A percentile compares a stretch with the other conserved stretches of the same genome.
Evolutionary conservation across 2,888 invertebrate genomes (phyloP).

Genomic region (Ormyrus pomaceus): DNA sequence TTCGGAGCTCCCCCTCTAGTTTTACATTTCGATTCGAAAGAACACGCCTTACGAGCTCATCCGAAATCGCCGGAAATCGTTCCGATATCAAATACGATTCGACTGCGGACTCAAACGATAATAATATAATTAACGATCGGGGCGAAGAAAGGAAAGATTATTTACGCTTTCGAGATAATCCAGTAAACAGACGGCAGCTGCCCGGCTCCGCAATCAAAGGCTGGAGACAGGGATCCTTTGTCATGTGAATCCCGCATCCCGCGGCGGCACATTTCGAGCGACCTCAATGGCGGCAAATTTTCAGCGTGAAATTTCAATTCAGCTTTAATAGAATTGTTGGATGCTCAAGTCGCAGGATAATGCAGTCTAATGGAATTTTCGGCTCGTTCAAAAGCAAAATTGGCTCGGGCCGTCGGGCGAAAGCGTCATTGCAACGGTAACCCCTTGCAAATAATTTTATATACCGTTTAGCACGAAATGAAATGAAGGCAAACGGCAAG

Average conservation of each 20-base stretch:
- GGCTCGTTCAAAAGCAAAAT: constrained; percentile 18
- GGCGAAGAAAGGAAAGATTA: constrained; percentile 32
- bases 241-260: constrained; percentile 27
- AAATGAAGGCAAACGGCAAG: neutral
- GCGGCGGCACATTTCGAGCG: constrained; percentile 21
- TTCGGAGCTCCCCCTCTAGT: neutral
- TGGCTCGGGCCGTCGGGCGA: neutral
- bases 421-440: constrained; percentile 1
- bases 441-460: constrained; percentile 35
- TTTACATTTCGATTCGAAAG: too few relatives aligned
- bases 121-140: neutral
- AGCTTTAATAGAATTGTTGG: constrained; percentile 35
- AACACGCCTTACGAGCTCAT: too few relatives aligned
- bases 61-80: too few relatives aligned
- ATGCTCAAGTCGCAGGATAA: constrained; percentile 33
- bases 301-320: constrained; percentile 47
- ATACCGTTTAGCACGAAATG: constrained; percentile 9
- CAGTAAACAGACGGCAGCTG: constrained; percentile 50
- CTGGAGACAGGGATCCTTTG: constrained; percentile 43
- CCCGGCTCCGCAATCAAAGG: neutral
- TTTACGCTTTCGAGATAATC: constrained; percentile 46
- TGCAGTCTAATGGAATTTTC: neutral
- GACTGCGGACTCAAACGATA: too few relatives aligned
- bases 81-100: too few relatives aligned
- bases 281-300: constrained; percentile 18